Conservation (phyloP, 2,888 invertebrate species). For the Dysmachus trigonus region DNA sequence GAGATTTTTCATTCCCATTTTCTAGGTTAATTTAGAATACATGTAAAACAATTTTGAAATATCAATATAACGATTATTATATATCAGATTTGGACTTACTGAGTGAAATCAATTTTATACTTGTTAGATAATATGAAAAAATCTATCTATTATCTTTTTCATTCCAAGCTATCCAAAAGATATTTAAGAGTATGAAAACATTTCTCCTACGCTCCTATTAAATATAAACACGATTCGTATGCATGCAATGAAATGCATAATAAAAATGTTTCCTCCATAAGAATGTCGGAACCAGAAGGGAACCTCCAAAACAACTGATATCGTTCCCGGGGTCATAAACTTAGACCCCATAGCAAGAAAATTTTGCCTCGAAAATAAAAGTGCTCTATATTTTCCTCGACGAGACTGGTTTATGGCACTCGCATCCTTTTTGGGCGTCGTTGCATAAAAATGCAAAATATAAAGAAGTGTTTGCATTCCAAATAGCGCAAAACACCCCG, state of each 20-base stretch:
- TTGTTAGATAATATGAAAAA: too few relatives aligned
- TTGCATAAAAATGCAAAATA: neutral
- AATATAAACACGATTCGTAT: neutral
- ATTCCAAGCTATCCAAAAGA: too few relatives aligned
- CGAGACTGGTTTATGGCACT: neutral
- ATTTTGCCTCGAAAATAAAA: neutral
- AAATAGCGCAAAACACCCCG: neutral
- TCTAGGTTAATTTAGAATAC: too few relatives aligned
- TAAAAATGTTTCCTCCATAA: neutral
- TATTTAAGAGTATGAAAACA: too few relatives aligned
- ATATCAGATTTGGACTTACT: too few relatives aligned
- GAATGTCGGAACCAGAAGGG: neutral
- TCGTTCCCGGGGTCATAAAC: neutral
- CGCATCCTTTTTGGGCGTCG: neutral
- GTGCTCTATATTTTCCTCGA: neutral
- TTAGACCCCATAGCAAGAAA: neutral
- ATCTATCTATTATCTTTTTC: too few relatives aligned
- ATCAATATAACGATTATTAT: too few relatives aligned
- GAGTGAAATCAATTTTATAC: too few relatives aligned
- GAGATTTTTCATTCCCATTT: too few relatives aligned
- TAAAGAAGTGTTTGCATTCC: neutral
- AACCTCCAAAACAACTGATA: neutral
- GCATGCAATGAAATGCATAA: neutral
- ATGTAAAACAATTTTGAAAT: too few relatives aligned
- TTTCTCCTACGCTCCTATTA: neutral